A percentile compares a stretch with the other conserved stretches of the same genome.
These are phyloP conservation scores for Phallusia fumigata DNA, from an alignment of 23 tunicate genomes.

Conservation along the genomic window DNA sequence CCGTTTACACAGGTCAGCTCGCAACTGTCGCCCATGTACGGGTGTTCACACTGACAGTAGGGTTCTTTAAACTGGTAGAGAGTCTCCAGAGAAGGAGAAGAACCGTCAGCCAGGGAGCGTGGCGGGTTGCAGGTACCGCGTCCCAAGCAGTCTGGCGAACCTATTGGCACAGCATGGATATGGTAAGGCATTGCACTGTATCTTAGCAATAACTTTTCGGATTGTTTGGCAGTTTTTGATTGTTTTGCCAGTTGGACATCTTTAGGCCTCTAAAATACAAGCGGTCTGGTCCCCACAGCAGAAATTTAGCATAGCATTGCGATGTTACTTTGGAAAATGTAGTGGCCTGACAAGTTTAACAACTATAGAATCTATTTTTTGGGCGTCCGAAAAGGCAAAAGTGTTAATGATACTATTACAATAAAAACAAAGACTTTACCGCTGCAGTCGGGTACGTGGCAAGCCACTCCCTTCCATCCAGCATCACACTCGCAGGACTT, in stretches of 20 bases:
- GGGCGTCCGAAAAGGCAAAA: too few species aligned
- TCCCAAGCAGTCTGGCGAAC: conserved; percentile 24
- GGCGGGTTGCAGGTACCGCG: conserved; percentile 24
- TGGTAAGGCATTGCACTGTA: too few species aligned
- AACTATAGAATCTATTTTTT: too few species aligned
- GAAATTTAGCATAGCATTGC: too few species aligned
- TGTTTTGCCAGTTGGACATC: too few species aligned
- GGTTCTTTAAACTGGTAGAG: conserved; percentile 27
- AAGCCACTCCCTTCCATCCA: conserved; percentile 36
- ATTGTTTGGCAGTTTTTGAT: too few species aligned
- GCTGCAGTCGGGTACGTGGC: conserved; percentile 22
- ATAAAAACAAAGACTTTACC: conserved; percentile 3
- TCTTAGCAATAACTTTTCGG: too few species aligned
- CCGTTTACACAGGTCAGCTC: conserved; percentile 29
- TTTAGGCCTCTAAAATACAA: too few species aligned
- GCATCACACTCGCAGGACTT: conserved; percentile 4
- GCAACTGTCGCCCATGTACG: conserved; percentile 35
- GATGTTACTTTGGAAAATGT: too few species aligned
- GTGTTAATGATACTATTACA: background rate
- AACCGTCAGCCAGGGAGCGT: background rate
- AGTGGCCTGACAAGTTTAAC: too few species aligned
- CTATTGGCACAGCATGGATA: background rate
- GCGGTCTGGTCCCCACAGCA: too few species aligned
- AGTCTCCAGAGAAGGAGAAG: background rate
- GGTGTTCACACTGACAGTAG: conserved; percentile 13